Base-by-base conservation (phyloP, 2,797 vertebrate species). In the Ctenopoma multispine region DNA sequence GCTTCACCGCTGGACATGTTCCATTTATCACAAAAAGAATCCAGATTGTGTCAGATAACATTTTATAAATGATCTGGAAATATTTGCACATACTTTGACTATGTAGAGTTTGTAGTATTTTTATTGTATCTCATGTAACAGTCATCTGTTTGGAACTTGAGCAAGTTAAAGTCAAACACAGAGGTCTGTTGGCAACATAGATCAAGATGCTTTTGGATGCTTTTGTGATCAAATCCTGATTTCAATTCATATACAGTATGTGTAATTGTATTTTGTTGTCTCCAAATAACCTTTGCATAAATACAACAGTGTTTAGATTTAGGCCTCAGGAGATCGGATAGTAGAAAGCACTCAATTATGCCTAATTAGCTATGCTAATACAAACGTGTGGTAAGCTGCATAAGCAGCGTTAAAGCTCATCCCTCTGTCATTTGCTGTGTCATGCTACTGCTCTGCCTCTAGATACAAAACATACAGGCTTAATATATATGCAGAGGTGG, bases 281-380 rank as follows among this genome's bases (percentile, higher is more conserved):
- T 91, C 47, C 49, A 81, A 90, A 91, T 91, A 92, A 93, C 91
- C 87, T 91, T 75, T 83, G 75, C 77, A 80, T 90, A 87, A 93
- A 90, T 75, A 89, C 80, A 87, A 79, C 79, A 55, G 84, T 91
- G 90, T 88, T 80, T 83, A 80, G 49, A 48, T 89, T 88, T 84
- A 61, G 69, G 80, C 90, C 89, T 79, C 80, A 34, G 60, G 89
- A 85, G 70, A 84, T 79, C 66, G 57, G 61, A 72, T 79, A 60
- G 63, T 57, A 88, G 81, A 83, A 89, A 89, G 67, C 87, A 86
- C 66, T 88, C 90, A 91, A 91, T 94, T 87, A 91, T 81, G 29
- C 73, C 74, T 93, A 92, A 95, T 93, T 92, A 95, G 79, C 76
- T 87, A 83, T 89, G 85, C 83, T 89, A 91, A 90, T 83, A 80